Conservation (phyloP, 2,888 invertebrate genomes). For the Limnephilus rhombicus region DNA sequence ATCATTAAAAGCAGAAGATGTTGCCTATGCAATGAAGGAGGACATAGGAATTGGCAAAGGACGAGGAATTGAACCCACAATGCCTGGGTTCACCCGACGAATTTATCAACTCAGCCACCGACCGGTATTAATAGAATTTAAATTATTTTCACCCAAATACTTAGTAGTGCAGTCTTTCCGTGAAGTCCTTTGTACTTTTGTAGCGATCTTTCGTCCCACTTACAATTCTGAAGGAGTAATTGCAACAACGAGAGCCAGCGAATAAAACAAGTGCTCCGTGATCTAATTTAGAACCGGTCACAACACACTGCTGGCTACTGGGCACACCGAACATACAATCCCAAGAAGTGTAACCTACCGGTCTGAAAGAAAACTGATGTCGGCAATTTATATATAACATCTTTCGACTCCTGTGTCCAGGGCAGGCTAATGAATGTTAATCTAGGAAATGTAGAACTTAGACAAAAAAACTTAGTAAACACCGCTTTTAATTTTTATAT, state of each 20-base stretch:
- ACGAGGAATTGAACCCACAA: too few relatives aligned
- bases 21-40: too few relatives aligned
- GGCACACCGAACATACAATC: not conserved
- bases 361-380: not conserved
- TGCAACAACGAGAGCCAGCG: not conserved
- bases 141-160: not conserved
- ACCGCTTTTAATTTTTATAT: too few relatives aligned
- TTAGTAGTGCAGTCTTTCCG: not conserved
- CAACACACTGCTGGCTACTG: constrained; percentile 4
- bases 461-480: too few relatives aligned
- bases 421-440: not conserved
- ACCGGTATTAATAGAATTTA: not conserved
- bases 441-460: not conserved
- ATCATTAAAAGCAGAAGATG: too few relatives aligned
- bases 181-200: not conserved
- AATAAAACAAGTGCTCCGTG: constrained; percentile 24
- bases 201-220: not conserved
- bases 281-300: constrained; percentile 37
- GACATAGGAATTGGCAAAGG: too few relatives aligned
- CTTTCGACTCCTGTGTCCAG: not conserved
- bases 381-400: too few relatives aligned
- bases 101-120: not conserved
- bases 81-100: too few relatives aligned
- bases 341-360: not conserved
- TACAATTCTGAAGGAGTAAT: constrained; percentile 27